Evolutionary conservation across 2,888 invertebrate genomes (phyloP).

Genomic region (Megalurothrips usitatus): DNA sequence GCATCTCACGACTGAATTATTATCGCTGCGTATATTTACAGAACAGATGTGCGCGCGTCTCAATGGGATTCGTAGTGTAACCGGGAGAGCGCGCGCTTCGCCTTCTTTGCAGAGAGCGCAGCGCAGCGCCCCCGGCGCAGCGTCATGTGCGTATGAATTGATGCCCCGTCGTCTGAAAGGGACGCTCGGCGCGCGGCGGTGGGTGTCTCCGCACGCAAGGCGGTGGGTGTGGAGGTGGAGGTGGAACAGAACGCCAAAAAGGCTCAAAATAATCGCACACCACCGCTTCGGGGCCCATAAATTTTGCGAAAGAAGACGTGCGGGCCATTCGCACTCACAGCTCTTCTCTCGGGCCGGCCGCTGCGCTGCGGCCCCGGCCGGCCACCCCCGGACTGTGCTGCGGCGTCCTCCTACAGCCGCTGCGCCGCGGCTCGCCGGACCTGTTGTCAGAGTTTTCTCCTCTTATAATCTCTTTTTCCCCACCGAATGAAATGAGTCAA

Average conservation of each 20-base stretch:
- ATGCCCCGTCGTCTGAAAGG: no score
- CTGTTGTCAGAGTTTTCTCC: neutral
- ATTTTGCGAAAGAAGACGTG: slow-evolving; percentile 6
- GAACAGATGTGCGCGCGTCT: neutral
- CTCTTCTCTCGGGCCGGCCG: no score
- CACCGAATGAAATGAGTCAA: neutral
- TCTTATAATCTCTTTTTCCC: slow-evolving; percentile 19
- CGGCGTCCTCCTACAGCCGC: no score
- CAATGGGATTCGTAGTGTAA: neutral
- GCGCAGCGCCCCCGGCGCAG: neutral
- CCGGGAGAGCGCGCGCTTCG: no score
- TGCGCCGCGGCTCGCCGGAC: no score
- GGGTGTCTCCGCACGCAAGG: no score
- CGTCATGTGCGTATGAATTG: neutral
- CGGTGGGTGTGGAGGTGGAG: no score
- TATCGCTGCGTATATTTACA: neutral
- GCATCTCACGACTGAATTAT: no score
- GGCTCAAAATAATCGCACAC: neutral
- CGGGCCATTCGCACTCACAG: neutral
- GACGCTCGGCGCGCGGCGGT: no score
- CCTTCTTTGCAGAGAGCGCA: neutral
- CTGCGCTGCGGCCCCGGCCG: no score
- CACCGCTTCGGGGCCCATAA: neutral
- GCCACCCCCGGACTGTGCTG: no score
- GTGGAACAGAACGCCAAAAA: neutral